Evolutionary conservation across 2,888 invertebrate species (phyloP).

Genomic region (Scaptomyza parva): DNA sequence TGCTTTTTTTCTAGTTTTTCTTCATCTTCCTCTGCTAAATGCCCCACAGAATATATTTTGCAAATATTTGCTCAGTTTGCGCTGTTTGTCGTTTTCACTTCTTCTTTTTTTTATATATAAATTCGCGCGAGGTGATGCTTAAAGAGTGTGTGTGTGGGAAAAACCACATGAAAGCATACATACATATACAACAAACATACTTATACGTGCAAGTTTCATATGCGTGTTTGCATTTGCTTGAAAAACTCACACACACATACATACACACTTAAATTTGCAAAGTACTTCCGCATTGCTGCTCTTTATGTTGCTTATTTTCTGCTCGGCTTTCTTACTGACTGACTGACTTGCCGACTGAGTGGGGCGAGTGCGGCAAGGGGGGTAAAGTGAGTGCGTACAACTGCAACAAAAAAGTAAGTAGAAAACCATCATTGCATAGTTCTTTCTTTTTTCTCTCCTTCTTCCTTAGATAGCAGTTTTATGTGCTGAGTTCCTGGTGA

Average conservation of each 20-base stretch:
- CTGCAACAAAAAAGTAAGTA: background rate
- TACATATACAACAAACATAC: background rate
- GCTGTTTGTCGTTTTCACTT: constrained; percentile 11
- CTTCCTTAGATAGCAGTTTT: constrained; percentile 18
- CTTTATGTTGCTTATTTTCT: constrained; percentile 53
- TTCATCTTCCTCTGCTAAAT: background rate
- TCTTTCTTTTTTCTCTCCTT: background rate
- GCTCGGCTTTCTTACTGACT: constrained; percentile 18
- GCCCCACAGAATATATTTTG: constrained; percentile 2
- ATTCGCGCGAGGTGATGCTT: background rate
- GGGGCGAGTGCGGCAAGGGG: background rate
- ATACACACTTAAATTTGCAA: too few relatives aligned
- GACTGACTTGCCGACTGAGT: background rate
- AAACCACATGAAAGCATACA: background rate
- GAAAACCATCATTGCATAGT: background rate
- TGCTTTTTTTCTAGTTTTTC: background rate
- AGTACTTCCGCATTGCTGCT: constrained; percentile 57
- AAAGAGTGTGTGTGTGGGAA: background rate
- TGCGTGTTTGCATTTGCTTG: constrained; percentile 18
- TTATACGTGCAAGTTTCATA: background rate
- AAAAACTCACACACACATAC: constrained; percentile 18
- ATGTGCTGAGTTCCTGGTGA: constrained; percentile 5
- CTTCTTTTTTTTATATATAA: too few relatives aligned
- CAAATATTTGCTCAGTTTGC: constrained; percentile 17
- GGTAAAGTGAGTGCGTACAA: background rate